A percentile compares a stretch with the other conserved stretches of the same genome.
phyloP scores from a whole-genome alignment of 2,797 vertebrate genomes.

The Synaphobranchus kaupii region DNA sequence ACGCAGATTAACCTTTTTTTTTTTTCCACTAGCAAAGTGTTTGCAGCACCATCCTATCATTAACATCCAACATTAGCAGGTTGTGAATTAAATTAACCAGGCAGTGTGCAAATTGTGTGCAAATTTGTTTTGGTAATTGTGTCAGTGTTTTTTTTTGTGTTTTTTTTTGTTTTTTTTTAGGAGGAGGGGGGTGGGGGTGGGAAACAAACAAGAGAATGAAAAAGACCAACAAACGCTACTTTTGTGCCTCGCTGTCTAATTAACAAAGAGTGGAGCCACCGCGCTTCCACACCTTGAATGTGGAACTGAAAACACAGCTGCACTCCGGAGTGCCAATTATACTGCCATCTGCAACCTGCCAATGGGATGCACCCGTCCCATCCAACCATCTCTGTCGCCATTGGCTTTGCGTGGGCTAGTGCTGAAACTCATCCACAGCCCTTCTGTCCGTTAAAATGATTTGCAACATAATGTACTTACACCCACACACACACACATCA shows the following conservation, averaged over 20 bases:
- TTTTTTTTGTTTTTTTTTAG: background rate
- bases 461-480: background rate
- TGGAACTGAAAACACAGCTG: constrained; percentile 65
- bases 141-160: background rate
- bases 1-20: constrained; percentile 7
- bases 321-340: constrained; percentile 68
- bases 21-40: background rate
- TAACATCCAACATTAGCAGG: constrained; percentile 34
- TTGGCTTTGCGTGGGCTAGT: background rate
- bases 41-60: constrained; percentile 25
- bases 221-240: constrained; percentile 53
- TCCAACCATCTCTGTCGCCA: background rate
- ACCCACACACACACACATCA: background rate
- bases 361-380: constrained; percentile 19
- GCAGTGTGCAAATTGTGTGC: constrained; percentile 41
- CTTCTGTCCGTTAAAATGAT: background rate
- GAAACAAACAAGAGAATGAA: constrained; percentile 11
- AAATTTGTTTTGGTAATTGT: constrained; percentile 32
- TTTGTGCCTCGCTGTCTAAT: constrained; percentile 74
- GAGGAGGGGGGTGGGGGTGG: background rate
- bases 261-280: constrained; percentile 71
- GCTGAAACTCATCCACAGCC: background rate
- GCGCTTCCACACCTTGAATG: constrained; percentile 66
- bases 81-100: constrained; percentile 30
- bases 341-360: constrained; percentile 57